Percentiles rank a stretch among this genome's conserved stretches.
Conservation (phyloP, 2,113 vertebrate species). For the Elachura formosa region DNA sequence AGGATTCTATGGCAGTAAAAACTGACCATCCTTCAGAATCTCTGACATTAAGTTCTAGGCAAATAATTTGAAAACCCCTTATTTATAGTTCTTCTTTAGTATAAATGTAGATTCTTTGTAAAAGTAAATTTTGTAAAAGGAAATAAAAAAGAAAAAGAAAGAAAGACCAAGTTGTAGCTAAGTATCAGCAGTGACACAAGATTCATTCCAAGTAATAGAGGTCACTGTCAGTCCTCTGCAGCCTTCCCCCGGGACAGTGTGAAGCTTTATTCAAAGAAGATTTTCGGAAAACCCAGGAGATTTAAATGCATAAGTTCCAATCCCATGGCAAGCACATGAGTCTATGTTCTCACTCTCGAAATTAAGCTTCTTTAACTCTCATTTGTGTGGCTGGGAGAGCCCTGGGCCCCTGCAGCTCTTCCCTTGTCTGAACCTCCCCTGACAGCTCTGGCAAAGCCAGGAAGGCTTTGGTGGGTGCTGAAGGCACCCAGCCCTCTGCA, state of each 20-base stretch:
- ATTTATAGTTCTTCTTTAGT: background rate
- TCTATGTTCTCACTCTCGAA: background rate
- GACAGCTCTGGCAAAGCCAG: background rate
- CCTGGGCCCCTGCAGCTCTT: background rate
- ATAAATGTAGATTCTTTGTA: background rate
- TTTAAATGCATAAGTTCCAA: conserved; percentile 29
- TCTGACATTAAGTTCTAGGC: background rate
- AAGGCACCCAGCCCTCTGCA: background rate
- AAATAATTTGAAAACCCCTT: background rate
- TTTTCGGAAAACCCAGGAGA: background rate
- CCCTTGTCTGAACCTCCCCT: background rate
- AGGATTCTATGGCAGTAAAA: background rate
- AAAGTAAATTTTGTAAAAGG: background rate
- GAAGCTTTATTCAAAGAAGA: conserved; percentile 28
- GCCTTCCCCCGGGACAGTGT: background rate
- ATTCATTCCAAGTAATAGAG: background rate
- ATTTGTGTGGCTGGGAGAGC: background rate
- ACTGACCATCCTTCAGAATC: background rate
- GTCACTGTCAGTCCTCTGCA: background rate
- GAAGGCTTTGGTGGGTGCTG: background rate
- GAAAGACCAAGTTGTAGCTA: background rate
- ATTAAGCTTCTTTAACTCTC: conserved; percentile 35
- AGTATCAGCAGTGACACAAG: background rate
- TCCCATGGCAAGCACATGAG: background rate
- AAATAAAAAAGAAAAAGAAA: background rate